phyloP scores from a whole-genome alignment of 2,113 vertebrate genomes.

The Syrrhaptes paradoxus region DNA sequence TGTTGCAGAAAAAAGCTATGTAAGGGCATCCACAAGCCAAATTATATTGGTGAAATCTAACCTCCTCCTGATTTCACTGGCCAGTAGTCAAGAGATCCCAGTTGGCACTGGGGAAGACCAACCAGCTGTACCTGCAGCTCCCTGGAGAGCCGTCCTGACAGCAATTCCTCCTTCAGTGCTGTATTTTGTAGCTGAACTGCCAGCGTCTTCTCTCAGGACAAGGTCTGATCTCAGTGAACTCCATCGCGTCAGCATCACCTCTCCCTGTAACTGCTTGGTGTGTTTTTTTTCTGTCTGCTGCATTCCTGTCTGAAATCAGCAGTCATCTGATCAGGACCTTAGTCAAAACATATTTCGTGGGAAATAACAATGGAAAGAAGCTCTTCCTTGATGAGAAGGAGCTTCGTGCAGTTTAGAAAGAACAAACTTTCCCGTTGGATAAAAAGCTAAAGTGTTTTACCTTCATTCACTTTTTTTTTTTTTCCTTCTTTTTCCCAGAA shows the following conservation, averaged over 20 bases:
- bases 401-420: background rate
- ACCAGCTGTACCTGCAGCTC: background rate
- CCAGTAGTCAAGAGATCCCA: background rate
- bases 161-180: background rate
- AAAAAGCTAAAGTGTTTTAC: background rate
- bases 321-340: background rate
- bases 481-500: background rate
- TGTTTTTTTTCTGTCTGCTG: background rate
- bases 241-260: background rate
- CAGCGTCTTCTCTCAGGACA: background rate
- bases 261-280: background rate
- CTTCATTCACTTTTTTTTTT: background rate
- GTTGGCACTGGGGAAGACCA: fast-evolving
- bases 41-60: background rate
- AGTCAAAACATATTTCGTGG: background rate
- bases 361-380: background rate
- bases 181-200: background rate
- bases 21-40: background rate
- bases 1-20: background rate
- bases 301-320: background rate
- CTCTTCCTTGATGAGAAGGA: background rate
- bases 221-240: background rate
- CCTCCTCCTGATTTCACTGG: background rate
- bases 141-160: background rate
- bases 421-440: background rate